Evolutionary conservation across 2,113 vertebrate species (phyloP).

Genomic region (Camarhynchus parvulus): DNA sequence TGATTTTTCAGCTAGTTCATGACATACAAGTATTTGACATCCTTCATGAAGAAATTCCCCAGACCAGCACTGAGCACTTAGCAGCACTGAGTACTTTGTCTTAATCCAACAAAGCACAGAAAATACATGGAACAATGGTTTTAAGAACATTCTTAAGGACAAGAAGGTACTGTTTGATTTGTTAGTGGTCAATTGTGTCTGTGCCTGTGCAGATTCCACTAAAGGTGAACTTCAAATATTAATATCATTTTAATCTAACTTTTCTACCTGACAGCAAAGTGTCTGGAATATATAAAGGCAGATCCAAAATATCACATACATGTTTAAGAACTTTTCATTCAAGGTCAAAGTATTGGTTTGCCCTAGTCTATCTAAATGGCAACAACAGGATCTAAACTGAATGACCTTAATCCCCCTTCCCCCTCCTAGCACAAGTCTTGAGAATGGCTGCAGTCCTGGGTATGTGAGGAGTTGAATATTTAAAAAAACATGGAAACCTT

Average conservation of each 20-base stretch:
- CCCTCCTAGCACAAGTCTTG: neutral
- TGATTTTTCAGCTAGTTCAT: slow-evolving; percentile 11
- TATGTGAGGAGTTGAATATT: neutral
- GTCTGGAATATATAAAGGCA: neutral
- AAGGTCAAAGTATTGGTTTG: neutral
- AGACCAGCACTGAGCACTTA: slow-evolving; percentile 22
- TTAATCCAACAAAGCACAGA: neutral
- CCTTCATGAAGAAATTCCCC: slow-evolving; percentile 22
- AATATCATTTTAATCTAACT: neutral
- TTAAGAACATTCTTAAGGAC: neutral
- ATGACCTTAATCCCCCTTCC: neutral
- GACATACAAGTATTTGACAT: slow-evolving; percentile 14
- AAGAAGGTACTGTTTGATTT: neutral
- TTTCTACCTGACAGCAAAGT: neutral
- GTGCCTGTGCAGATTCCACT: neutral
- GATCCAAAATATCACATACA: neutral
- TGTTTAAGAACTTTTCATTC: neutral
- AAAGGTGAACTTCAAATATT: neutral
- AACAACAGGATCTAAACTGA: neutral
- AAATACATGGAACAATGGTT: neutral
- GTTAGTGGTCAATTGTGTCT: neutral
- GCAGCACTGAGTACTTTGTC: neutral
- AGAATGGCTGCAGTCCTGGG: neutral
- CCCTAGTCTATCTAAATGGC: neutral
- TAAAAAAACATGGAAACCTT: neutral